A percentile compares a stretch with the other conserved stretches of the same genome.
phyloP scores from a whole-genome alignment of 2,888 invertebrate species.

The Lepidocyrtoides sp. region DNA sequence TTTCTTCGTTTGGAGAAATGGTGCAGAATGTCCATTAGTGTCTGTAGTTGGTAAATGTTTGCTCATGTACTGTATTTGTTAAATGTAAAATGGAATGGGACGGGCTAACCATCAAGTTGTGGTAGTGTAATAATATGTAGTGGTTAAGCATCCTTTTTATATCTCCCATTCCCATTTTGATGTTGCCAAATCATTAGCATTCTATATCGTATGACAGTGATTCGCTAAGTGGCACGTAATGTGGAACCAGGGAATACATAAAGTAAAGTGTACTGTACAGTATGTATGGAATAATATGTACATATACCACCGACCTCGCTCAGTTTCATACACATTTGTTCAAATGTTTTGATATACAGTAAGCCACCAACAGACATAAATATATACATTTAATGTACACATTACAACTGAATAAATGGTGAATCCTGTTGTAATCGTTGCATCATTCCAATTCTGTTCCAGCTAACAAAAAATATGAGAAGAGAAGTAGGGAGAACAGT shows the following conservation, averaged over 20 bases:
- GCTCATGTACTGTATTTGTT: background rate
- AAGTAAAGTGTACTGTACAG: conserved; percentile 34
- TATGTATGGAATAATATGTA: too few species aligned
- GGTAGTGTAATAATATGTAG: conserved; percentile 33
- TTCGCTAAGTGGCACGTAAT: conserved; percentile 77
- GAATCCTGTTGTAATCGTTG: conserved; percentile 53
- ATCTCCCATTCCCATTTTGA: conserved; percentile 50
- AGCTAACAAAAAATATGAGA: conserved; percentile 29
- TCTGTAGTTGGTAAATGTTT: background rate
- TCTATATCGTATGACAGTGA: conserved; percentile 69
- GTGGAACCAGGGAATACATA: conserved; percentile 59
- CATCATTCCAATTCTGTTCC: conserved; percentile 23
- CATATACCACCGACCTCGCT: background rate
- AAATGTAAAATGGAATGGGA: conserved; percentile 23
- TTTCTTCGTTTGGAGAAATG: background rate
- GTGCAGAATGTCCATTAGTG: conserved; percentile 4
- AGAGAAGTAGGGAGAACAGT: conserved; percentile 15
- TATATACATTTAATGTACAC: conserved; percentile 34
- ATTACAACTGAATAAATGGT: conserved; percentile 44
- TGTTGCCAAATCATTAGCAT: conserved; percentile 76
- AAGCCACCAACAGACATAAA: background rate
- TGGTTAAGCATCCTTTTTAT: conserved; percentile 33
- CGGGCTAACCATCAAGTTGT: conserved; percentile 34
- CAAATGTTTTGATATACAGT: background rate
- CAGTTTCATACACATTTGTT: background rate